Base-by-base conservation (phyloP, 2,797 vertebrate species). In the Mareca strepera region DNA sequence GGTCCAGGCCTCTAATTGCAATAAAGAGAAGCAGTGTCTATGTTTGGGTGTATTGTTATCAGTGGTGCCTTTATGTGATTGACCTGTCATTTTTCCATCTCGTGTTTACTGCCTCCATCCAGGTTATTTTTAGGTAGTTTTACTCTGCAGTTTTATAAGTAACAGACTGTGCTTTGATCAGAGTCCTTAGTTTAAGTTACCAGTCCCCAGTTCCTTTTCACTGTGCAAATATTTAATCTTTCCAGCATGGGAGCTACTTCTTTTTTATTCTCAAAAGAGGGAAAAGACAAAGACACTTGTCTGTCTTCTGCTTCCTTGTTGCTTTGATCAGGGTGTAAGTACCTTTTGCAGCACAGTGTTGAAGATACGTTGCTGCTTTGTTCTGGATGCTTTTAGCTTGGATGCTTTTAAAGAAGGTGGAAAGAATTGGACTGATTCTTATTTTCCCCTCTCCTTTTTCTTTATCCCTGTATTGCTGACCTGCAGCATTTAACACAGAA, bases 101-200 rank as follows among this genome's bases (percentile, higher is more conserved):
- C 68, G 52, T 69, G 53, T 66, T 79, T 70, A n/a, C 37, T 83
- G 60, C 70, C 79, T 92, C 82, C 28, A 59, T 43, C 37, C 70
- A 86, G 64, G 90, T 91, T 97, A 95, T 96, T 97, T 97, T 96
- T 95, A 96, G 90, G 81, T 75, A 35, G 15, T 87, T 92, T 82
- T 91, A 50, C 64, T 95, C 94, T 74, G 29, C 28, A 82, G 56
- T 93, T 95, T 91, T 88, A n/a, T 76, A 92, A 77, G 59, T 93
- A 94, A 94, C 82, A 69, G 89, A 73, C 91, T 94, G 86, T 93
- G 87, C 96, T 97, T 97, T 83, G 81, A 88, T 92, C 58, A 86
- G 93, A 94, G 84, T 59, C 78, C 91, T 95, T 81, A 90, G 90
- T 95, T 94, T 94, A 85, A 95, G 84, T 94, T 83, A 67, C 52